A percentile compares a stretch with the other conserved stretches of the same genome.
These are phyloP conservation scores for Hemibagrus wyckioides DNA, from an alignment of 2,113 vertebrate genomes.

Conservation along the genomic window DNA sequence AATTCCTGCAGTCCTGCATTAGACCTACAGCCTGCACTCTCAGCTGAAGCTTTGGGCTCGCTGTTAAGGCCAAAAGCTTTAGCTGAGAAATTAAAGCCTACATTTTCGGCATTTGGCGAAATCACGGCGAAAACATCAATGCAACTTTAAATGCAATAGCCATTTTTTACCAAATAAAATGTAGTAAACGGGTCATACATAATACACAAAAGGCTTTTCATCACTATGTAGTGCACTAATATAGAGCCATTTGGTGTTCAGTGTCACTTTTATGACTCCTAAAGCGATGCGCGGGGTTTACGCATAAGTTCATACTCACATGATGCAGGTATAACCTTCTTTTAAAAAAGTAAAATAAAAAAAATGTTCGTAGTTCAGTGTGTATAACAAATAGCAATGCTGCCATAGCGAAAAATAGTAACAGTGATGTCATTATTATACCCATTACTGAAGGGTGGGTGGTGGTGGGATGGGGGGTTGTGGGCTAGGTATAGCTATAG, in stretches of 20 bases:
- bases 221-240: neutral
- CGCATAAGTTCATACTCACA: neutral
- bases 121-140: neutral
- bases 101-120: neutral
- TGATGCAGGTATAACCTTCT: neutral
- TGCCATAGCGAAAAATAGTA: neutral
- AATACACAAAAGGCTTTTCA: neutral
- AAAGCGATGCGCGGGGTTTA: neutral
- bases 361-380: too few relatives aligned
- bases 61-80: too few relatives aligned
- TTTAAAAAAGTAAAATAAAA: too few relatives aligned
- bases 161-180: neutral
- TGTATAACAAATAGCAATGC: neutral
- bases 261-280: neutral
- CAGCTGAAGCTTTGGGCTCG: neutral
- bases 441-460: neutral
- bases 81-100: too few relatives aligned
- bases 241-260: neutral
- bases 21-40: neutral
- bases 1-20: too few relatives aligned
- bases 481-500: neutral
- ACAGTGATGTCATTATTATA: conserved; percentile 2
- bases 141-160: neutral
- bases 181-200: neutral
- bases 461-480: neutral